These are phyloP conservation scores for Lamprotornis superbus DNA, from an alignment of 2,113 vertebrate genomes.

Conservation along the genomic window DNA sequence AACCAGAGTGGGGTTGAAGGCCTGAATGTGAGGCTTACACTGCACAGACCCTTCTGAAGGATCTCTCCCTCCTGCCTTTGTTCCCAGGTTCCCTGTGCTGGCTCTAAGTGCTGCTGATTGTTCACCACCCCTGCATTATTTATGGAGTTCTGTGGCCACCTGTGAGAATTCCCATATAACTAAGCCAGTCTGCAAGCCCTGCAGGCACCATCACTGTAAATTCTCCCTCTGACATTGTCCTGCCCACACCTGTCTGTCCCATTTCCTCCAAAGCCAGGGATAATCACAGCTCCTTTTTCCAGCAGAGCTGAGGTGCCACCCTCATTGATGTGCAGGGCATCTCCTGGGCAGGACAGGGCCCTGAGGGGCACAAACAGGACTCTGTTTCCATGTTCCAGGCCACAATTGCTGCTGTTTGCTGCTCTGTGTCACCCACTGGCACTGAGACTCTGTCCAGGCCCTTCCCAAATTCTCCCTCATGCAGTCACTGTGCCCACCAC, in stretches of 20 bases:
- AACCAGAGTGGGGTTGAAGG: neutral
- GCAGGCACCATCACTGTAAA: neutral
- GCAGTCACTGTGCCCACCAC: neutral
- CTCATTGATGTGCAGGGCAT: fast-evolving
- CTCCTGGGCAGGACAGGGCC: neutral
- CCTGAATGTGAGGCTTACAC: neutral
- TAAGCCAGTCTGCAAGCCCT: neutral
- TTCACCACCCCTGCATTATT: neutral
- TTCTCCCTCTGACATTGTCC: neutral
- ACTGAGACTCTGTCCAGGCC: neutral
- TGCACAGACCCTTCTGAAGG: neutral
- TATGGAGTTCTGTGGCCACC: neutral
- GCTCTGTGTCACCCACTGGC: neutral
- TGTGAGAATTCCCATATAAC: neutral
- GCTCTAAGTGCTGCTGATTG: neutral
- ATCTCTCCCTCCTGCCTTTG: neutral
- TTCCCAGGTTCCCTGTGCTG: neutral
- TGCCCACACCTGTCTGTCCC: neutral
- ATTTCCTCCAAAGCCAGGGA: neutral
- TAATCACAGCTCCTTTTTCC: neutral
- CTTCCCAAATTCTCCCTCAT: neutral
- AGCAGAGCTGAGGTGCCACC: neutral
- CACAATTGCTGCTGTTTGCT: neutral
- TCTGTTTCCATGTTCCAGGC: neutral
- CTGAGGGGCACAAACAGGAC: neutral